phyloP scores from a whole-genome alignment of 2,888 invertebrate species.

The Leptinotarsa haldemani region DNA sequence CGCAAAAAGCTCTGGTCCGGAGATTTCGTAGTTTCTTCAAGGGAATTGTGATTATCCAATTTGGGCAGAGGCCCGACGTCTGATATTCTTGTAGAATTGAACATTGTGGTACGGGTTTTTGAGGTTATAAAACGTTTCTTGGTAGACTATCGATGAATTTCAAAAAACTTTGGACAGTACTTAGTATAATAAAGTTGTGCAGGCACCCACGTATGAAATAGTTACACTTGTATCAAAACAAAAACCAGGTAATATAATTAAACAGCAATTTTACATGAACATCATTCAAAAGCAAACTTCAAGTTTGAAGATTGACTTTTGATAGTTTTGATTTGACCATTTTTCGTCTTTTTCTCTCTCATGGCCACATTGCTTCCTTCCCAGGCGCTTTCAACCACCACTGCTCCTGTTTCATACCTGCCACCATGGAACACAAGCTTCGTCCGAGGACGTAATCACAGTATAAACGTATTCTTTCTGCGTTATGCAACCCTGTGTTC shows the following conservation, averaged over 20 bases:
- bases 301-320: too few relatives aligned
- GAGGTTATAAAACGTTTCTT: slow-evolving; percentile 30
- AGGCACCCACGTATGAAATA: neutral
- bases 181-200: slow-evolving; percentile 1
- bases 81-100: slow-evolving; percentile 39
- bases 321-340: too few relatives aligned
- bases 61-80: slow-evolving; percentile 37
- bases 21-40: slow-evolving; percentile 43
- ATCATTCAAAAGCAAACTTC: slow-evolving; percentile 29
- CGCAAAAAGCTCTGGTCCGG: slow-evolving; percentile 33
- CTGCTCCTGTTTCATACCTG: too few relatives aligned
- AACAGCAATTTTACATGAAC: slow-evolving; percentile 41
- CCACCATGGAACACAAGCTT: too few relatives aligned
- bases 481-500: too few relatives aligned
- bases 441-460: too few relatives aligned
- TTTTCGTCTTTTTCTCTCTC: too few relatives aligned
- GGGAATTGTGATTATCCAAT: slow-evolving; percentile 29
- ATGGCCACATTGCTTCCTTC: too few relatives aligned
- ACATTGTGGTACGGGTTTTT: slow-evolving; percentile 38
- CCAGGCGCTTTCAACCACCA: too few relatives aligned
- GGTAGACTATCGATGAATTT: slow-evolving; percentile 1
- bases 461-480: too few relatives aligned
- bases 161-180: neutral
- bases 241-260: slow-evolving; percentile 21
- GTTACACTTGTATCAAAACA: neutral